These are phyloP conservation scores for Liodrosophila aerea DNA, from an alignment of 2,888 invertebrate species.

Conservation along the genomic window DNA sequence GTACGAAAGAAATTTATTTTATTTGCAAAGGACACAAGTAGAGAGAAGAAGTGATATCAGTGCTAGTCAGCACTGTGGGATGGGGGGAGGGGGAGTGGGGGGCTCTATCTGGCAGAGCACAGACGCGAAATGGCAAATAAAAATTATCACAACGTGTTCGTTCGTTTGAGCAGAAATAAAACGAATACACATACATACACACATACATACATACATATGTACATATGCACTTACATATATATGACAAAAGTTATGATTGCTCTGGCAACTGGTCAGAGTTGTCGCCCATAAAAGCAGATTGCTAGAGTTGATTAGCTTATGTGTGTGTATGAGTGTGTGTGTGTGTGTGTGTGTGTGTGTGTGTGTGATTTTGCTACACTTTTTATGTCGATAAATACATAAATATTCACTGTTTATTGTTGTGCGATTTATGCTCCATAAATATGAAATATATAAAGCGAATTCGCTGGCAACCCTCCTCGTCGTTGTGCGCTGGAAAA, in stretches of 20 bases:
- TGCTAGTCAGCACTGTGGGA: too few species aligned
- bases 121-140: constrained; percentile 55
- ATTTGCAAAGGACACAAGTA: constrained; percentile 55
- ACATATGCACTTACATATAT: constrained; percentile 9
- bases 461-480: constrained; percentile 50
- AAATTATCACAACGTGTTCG: constrained; percentile 72
- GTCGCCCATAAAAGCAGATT: constrained; percentile 64
- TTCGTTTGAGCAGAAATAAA: constrained; percentile 50
- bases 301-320: constrained; percentile 71
- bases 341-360: too few species aligned
- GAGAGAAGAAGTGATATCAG: background rate
- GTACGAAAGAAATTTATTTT: constrained; percentile 66
- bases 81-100: too few species aligned
- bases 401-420: constrained; percentile 57
- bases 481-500: constrained; percentile 4
- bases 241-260: constrained; percentile 65
- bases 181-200: constrained; percentile 26
- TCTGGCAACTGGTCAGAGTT: constrained; percentile 20
- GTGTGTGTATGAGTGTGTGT: too few species aligned
- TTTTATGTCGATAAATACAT: too few species aligned
- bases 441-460: background rate
- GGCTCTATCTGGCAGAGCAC: too few species aligned
- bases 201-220: constrained; percentile 2
- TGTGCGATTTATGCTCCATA: constrained; percentile 62
- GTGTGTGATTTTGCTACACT: too few species aligned